Evolutionary conservation across 2,888 invertebrate species (phyloP).

Genomic region (Dicycla oo): DNA sequence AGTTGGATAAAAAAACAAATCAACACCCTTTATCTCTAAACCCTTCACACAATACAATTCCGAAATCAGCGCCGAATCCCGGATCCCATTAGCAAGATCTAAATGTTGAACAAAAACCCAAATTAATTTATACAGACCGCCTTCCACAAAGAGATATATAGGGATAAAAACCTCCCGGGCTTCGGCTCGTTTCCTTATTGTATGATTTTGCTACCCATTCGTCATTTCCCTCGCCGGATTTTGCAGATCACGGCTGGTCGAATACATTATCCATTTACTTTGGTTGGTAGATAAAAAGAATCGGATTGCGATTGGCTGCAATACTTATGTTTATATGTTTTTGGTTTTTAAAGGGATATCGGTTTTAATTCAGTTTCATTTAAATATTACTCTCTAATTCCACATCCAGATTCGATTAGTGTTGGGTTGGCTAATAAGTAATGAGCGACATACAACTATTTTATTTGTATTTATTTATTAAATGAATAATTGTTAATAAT

Average conservation of each 20-base stretch:
- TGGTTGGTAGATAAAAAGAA: slow-evolving; percentile 71
- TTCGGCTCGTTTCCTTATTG: slow-evolving; percentile 78
- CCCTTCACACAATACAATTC: slow-evolving; percentile 51
- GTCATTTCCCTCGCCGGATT: slow-evolving; percentile 76
- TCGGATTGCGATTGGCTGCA: slow-evolving; percentile 68
- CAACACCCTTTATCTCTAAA: slow-evolving; percentile 31
- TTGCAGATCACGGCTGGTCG: slow-evolving; percentile 73
- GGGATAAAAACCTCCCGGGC: slow-evolving; percentile 60
- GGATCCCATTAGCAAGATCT: slow-evolving; percentile 49
- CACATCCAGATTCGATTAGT: neutral
- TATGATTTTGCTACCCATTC: slow-evolving; percentile 78
- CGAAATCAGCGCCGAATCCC: slow-evolving; percentile 45
- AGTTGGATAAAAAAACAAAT: slow-evolving; percentile 34
- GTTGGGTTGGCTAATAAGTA: too few relatives aligned
- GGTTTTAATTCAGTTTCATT: neutral
- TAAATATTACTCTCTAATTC: neutral
- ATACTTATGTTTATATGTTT: slow-evolving; percentile 35
- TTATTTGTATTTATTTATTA: too few relatives aligned
- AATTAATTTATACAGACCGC: slow-evolving; percentile 68
- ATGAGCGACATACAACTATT: too few relatives aligned
- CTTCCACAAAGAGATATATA: slow-evolving; percentile 65
- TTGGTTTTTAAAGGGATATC: slow-evolving; percentile 34
- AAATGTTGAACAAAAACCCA: slow-evolving; percentile 62
- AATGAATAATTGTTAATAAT: too few relatives aligned
- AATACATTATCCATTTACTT: slow-evolving; percentile 77